These are phyloP conservation scores for Melanotaenia maccullochi DNA, from an alignment of 2,797 vertebrate genomes.

Conservation along the genomic window DNA sequence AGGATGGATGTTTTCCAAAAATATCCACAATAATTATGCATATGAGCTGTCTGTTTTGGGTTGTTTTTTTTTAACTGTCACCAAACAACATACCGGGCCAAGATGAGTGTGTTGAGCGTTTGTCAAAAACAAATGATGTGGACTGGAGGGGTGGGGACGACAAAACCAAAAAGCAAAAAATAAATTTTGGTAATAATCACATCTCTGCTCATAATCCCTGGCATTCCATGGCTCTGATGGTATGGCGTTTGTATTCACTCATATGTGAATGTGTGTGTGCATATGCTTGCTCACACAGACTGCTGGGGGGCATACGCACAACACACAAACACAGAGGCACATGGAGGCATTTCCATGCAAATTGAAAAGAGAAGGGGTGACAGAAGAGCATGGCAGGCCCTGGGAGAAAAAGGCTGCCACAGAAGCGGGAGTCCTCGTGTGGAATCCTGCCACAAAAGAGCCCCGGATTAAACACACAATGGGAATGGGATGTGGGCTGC, in stretches of 20 bases:
- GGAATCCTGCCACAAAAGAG: constrained; percentile 85
- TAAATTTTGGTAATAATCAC: constrained; percentile 84
- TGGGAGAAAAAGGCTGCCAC: constrained; percentile 77
- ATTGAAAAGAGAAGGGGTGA: constrained; percentile 83
- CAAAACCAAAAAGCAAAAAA: constrained; percentile 32
- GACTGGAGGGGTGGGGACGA: not conserved
- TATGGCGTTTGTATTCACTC: constrained; percentile 73
- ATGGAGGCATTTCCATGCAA: constrained; percentile 82
- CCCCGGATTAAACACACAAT: constrained; percentile 86
- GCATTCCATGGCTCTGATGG: constrained; percentile 82
- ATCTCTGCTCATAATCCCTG: constrained; percentile 82
- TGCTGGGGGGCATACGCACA: constrained; percentile 77
- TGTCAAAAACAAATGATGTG: constrained; percentile 69
- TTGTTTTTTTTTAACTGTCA: constrained; percentile 69
- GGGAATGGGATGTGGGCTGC: constrained; percentile 73
- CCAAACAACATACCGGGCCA: constrained; percentile 64
- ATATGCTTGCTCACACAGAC: constrained; percentile 58
- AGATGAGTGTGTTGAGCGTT: constrained; percentile 78
- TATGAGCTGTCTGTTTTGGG: constrained; percentile 71
- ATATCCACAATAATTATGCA: constrained; percentile 76
- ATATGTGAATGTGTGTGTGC: constrained; percentile 44
- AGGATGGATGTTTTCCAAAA: constrained; percentile 78
- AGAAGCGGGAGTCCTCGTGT: constrained; percentile 81
- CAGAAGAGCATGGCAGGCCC: constrained; percentile 79
- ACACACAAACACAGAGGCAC: constrained; percentile 69